These are phyloP conservation scores for Myotis vivesi DNA, from an alignment of 2,797 vertebrate genomes.

Conservation along the genomic window DNA sequence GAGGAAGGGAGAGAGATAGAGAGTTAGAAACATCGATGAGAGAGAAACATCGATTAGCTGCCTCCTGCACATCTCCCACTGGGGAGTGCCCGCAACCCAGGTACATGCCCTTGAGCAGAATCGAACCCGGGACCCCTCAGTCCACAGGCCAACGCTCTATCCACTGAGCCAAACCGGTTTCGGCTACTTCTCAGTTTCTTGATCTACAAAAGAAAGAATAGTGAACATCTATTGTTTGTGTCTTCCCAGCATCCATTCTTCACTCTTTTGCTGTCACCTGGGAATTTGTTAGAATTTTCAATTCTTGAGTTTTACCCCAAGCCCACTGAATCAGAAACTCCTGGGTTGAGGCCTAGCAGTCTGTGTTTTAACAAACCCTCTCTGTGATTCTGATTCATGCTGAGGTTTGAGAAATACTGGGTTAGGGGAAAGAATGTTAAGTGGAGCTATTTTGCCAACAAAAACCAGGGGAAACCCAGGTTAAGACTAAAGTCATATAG, in stretches of 20 bases:
- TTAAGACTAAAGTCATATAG: neutral
- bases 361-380: constrained; percentile 18
- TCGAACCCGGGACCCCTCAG: no score
- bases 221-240: neutral
- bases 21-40: no score
- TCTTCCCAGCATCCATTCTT: neutral
- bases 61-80: no score
- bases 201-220: neutral
- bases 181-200: neutral
- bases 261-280: neutral
- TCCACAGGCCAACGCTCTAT: no score
- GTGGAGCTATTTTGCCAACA: neutral
- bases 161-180: no score
- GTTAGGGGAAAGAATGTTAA: neutral
- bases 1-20: no score
- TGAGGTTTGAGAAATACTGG: constrained; percentile 6
- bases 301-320: neutral
- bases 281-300: constrained; percentile 43
- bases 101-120: no score
- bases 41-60: no score
- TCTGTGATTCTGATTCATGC: constrained; percentile 46
- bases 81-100: no score
- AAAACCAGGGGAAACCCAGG: neutral
- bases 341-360: neutral
- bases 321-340: constrained; percentile 46